A percentile compares a stretch with the other conserved stretches of the same genome.
Evolutionary conservation across 2,797 vertebrate genomes (phyloP).

Genomic region (Darevskia mixta): DNA sequence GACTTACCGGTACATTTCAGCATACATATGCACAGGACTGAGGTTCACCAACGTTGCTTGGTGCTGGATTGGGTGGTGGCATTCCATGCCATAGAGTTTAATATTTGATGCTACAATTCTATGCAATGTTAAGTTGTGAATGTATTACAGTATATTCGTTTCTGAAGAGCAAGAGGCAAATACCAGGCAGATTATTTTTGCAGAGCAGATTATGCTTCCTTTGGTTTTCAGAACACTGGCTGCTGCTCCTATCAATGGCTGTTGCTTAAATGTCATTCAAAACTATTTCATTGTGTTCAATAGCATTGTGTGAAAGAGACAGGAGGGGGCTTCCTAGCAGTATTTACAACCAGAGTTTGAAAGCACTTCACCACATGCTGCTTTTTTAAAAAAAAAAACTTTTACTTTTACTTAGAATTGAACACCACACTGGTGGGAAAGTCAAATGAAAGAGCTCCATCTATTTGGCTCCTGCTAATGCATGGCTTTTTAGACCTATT

Average conservation of each 20-base stretch:
- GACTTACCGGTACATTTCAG: neutral
- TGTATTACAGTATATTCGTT: neutral
- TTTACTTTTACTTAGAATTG: neutral
- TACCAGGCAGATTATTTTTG: neutral
- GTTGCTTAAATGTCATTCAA: neutral
- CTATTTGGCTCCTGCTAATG: neutral
- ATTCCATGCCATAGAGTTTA: neutral
- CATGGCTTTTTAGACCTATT: neutral
- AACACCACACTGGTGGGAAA: neutral
- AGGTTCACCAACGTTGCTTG: neutral
- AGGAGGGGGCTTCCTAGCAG: too few relatives aligned
- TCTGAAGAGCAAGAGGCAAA: neutral
- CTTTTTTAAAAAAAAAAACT: neutral
- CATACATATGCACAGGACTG: neutral
- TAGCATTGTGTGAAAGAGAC: neutral
- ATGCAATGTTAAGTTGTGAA: neutral
- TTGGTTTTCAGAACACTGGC: neutral
- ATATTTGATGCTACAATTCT: neutral
- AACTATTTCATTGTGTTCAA: neutral
- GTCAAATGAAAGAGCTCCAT: neutral
- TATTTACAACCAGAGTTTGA: neutral
- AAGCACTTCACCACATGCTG: neutral
- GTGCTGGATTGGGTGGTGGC: neutral
- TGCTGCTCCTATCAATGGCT: neutral
- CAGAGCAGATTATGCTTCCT: neutral